Evolutionary conservation across 23 tunicate species (phyloP).

Genomic region (Trididemnum nubilum): DNA sequence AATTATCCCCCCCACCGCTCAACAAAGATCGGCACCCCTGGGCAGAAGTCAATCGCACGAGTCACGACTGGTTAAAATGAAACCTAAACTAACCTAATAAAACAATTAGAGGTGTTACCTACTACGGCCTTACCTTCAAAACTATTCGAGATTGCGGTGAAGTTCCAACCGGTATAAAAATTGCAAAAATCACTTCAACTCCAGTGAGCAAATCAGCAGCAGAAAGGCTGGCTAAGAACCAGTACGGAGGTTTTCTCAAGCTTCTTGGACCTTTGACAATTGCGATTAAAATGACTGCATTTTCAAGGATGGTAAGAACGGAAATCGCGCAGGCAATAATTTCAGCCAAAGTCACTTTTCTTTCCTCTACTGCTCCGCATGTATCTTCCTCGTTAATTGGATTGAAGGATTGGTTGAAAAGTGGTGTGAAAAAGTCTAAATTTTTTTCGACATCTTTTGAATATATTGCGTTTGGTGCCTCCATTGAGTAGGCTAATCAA

Average conservation of each 20-base stretch:
- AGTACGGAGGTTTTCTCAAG: conserved; percentile 85
- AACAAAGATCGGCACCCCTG: too few relatives aligned
- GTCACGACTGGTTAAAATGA: too few relatives aligned
- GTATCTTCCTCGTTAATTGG: not conserved
- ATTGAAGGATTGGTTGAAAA: not conserved
- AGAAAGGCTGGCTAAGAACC: conserved; percentile 90
- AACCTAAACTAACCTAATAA: too few relatives aligned
- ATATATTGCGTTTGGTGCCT: too few relatives aligned
- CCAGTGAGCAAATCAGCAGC: conserved; percentile 90
- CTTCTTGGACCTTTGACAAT: conserved; percentile 72
- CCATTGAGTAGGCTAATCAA: too few relatives aligned
- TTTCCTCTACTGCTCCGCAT: not conserved
- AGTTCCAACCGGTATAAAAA: conserved; percentile 79
- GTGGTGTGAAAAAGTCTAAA: not conserved
- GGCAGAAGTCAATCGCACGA: too few relatives aligned
- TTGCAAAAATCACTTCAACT: conserved; percentile 72
- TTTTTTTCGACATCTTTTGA: not conserved
- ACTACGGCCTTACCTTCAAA: too few relatives aligned
- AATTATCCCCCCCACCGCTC: too few relatives aligned
- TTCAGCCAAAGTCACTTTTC: conserved; percentile 73
- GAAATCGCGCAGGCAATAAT: conserved; percentile 75
- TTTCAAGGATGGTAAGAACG: conserved; percentile 65
- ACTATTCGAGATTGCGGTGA: conserved; percentile 75
- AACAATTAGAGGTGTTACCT: too few relatives aligned
- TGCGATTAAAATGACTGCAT: conserved; percentile 56